These are phyloP conservation scores for Lagopus leucura DNA, from an alignment of 2,113 vertebrate genomes.

Conservation along the genomic window DNA sequence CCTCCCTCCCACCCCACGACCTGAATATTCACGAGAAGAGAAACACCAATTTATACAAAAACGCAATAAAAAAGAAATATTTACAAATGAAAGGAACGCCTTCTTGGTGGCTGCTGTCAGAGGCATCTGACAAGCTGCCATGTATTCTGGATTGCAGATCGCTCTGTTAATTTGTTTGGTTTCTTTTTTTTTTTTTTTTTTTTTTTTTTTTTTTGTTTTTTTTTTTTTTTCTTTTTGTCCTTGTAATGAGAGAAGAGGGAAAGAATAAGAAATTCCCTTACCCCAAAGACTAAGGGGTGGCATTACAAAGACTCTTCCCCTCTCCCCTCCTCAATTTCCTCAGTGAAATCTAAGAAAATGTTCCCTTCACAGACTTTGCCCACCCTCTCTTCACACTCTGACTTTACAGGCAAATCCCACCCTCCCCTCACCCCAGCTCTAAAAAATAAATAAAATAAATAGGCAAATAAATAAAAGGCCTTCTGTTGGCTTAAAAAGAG, in stretches of 20 bases:
- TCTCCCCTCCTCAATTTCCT: slow-evolving; percentile 65
- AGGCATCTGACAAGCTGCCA: slow-evolving; percentile 65
- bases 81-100: slow-evolving; percentile 85
- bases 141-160: slow-evolving; percentile 81
- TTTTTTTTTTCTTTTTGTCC: slow-evolving; percentile 31
- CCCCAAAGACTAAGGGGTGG: slow-evolving; percentile 6
- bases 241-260: slow-evolving; percentile 73
- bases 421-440: slow-evolving; percentile 57
- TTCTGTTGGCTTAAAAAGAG: slow-evolving; percentile 77
- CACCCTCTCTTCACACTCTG: slow-evolving; percentile 55
- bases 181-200: slow-evolving; percentile 57
- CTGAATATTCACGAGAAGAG: slow-evolving; percentile 83
- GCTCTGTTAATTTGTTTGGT: slow-evolving; percentile 76
- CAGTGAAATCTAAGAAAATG: slow-evolving; percentile 72
- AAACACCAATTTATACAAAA: slow-evolving; percentile 85
- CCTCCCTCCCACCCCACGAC: slow-evolving; percentile 75
- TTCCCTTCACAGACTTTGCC: slow-evolving; percentile 16
- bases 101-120: slow-evolving; percentile 71
- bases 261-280: slow-evolving; percentile 51
- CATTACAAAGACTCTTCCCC: slow-evolving; percentile 60
- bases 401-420: slow-evolving; percentile 65
- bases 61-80: slow-evolving; percentile 85
- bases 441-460: slow-evolving; percentile 73
- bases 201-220: slow-evolving; percentile 31
- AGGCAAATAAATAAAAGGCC: slow-evolving; percentile 70